Conservation (phyloP, 2,888 invertebrate genomes). For the Phortica okadai region DNA sequence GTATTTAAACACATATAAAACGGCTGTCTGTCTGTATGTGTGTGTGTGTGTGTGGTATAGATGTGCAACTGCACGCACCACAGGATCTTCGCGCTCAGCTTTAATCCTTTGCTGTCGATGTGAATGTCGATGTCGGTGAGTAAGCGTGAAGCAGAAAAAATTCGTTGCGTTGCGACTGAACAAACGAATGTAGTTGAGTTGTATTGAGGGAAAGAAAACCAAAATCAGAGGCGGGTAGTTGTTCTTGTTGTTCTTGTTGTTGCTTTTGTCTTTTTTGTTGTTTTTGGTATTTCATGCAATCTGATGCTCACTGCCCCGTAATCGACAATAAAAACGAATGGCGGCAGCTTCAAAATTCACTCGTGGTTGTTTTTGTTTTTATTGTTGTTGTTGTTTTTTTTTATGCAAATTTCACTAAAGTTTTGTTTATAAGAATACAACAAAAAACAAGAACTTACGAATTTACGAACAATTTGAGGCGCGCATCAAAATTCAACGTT, state of each 20-base stretch:
- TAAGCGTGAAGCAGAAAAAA: slow-evolving; percentile 8
- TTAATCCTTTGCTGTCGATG: slow-evolving; percentile 23
- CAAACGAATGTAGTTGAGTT: not conserved
- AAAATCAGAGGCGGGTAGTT: slow-evolving; percentile 3
- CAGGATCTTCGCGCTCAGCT: slow-evolving; percentile 20
- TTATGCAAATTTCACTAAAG: slow-evolving; percentile 38
- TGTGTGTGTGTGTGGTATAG: slow-evolving; percentile 19
- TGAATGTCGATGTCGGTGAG: not conserved
- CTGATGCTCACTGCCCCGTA: not conserved
- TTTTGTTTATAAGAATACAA: slow-evolving; percentile 32
- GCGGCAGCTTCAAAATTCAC: not conserved
- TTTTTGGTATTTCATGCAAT: not conserved
- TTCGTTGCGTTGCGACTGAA: not conserved
- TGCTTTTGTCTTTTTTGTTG: not conserved
- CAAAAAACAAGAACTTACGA: not conserved
- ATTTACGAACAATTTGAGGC: not conserved
- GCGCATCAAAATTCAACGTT: slow-evolving; percentile 20
- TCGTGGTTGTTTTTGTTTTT: slow-evolving; percentile 6
- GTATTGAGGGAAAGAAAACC: not conserved
- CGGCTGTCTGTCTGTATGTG: not conserved
- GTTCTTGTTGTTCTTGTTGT: slow-evolving; percentile 9
- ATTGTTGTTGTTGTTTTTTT: slow-evolving; percentile 8
- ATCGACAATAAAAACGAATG: not conserved
- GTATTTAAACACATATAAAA: slow-evolving; percentile 22
- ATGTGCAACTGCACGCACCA: slow-evolving; percentile 18